Percentiles rank a stretch among this genome's conserved stretches.
phyloP scores from a whole-genome alignment of 2,797 vertebrate genomes.

The Mareca penelope region DNA sequence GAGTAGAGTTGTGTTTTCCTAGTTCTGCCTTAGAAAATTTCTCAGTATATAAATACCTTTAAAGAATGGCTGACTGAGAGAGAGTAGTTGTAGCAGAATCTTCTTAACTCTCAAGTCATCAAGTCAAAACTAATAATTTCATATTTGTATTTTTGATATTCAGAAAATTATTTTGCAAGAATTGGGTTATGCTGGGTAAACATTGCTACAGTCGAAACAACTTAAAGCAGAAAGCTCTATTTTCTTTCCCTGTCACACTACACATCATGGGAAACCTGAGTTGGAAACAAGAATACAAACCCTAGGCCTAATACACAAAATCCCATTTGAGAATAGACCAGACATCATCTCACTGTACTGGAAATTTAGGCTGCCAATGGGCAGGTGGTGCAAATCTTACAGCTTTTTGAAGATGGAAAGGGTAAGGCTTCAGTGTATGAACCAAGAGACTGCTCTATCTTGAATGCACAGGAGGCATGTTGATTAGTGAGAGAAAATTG shows the following conservation, averaged over 20 bases:
- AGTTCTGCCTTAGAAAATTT: background rate
- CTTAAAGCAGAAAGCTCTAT: background rate
- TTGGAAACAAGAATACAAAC: background rate
- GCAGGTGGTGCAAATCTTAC: background rate
- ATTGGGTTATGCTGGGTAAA: background rate
- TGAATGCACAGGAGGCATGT: background rate
- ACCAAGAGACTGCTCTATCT: background rate
- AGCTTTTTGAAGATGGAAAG: background rate
- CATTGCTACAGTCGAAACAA: background rate
- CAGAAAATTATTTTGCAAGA: background rate
- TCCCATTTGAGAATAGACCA: background rate
- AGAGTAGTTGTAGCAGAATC: background rate
- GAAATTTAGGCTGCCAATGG: background rate
- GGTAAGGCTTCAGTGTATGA: background rate
- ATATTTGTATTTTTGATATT: background rate
- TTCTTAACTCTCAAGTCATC: background rate
- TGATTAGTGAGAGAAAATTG: background rate
- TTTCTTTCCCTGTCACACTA: background rate
- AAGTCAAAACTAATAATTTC: background rate
- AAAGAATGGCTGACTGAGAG: background rate
- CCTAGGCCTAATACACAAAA: background rate
- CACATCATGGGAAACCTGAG: background rate
- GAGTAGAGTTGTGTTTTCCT: background rate
- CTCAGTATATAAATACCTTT: background rate
- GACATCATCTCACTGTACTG: background rate